Evolutionary conservation across 2,113 vertebrate species (phyloP).

Genomic region (Ammodytes marinus): DNA sequence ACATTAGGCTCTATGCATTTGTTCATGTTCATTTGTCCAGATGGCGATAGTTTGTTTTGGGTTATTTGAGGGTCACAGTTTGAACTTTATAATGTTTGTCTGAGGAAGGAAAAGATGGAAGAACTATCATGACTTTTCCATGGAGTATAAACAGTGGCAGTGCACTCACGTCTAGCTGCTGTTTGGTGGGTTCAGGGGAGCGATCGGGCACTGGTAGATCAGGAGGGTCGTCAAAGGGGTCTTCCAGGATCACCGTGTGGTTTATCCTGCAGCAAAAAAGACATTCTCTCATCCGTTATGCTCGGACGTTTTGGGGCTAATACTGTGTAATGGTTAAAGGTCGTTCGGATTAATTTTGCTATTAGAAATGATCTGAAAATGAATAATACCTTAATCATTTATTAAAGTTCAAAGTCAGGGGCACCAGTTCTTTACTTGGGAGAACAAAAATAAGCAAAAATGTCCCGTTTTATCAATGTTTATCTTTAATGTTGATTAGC

Average conservation of each 20-base stretch:
- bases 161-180: conserved; percentile 94
- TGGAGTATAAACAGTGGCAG: neutral
- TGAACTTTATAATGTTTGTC: neutral
- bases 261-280: conserved; percentile 88
- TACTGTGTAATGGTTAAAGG: too few species aligned
- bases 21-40: neutral
- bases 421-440: too few species aligned
- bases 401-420: too few species aligned
- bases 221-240: conserved; percentile 95
- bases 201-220: conserved; percentile 91
- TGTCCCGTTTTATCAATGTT: too few species aligned
- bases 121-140: neutral
- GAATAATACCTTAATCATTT: too few species aligned
- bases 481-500: too few species aligned
- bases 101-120: neutral
- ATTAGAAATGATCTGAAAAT: too few species aligned
- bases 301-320: neutral
- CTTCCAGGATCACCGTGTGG: conserved; percentile 96
- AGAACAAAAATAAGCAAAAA: too few species aligned
- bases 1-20: neutral
- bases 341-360: too few species aligned
- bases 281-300: neutral
- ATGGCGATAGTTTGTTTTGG: neutral
- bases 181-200: conserved; percentile 95
- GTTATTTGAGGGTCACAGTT: neutral